Percentiles rank a stretch among this genome's conserved stretches.
phyloP scores from a whole-genome alignment of 30 jellyfish, hydroid and myxozoan genomes.

The Morbakka virulenta region DNA sequence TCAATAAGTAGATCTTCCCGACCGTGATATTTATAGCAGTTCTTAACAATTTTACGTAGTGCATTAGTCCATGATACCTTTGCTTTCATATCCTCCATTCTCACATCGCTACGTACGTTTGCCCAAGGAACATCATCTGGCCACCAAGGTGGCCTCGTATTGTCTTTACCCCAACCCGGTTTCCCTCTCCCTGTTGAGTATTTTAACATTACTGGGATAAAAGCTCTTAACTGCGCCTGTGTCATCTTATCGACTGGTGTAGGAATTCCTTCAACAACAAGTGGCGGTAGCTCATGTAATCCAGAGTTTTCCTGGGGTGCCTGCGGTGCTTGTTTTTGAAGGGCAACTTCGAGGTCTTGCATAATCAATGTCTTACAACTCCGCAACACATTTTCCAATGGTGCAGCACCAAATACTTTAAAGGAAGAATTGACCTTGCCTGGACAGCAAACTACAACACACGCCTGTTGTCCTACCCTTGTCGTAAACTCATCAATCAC shows the following conservation, averaged over 20 bases:
- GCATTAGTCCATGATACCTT: slow-evolving; percentile 98
- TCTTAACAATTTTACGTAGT: slow-evolving; percentile 77
- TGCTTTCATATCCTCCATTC: slow-evolving; percentile 87
- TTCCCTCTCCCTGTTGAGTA: slow-evolving; percentile 98
- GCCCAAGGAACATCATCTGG: slow-evolving; percentile 99
- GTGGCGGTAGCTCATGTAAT: slow-evolving; percentile 94
- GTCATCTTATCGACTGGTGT: slow-evolving; percentile 99
- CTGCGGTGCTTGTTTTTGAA: slow-evolving; percentile 89
- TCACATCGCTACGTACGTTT: slow-evolving; percentile 96
- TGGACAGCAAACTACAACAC: slow-evolving; percentile 97
- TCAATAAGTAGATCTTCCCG: slow-evolving; percentile 87
- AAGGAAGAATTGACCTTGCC: slow-evolving; percentile 91
- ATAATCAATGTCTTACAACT: slow-evolving; percentile 76
- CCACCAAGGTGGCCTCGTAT: slow-evolving; percentile 99
- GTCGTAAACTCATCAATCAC: slow-evolving; percentile 91
- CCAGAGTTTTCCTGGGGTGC: slow-evolving; percentile 87
- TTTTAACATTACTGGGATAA: slow-evolving; percentile 96
- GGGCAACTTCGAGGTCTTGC: slow-evolving; percentile 90
- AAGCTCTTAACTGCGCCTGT: slow-evolving; percentile 98
- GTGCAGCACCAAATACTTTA: slow-evolving; percentile 98
- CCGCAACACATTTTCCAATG: slow-evolving; percentile 84
- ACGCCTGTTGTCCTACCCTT: slow-evolving; percentile 98
- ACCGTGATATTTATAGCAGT: slow-evolving; percentile 92
- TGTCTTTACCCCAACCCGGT: slow-evolving; percentile 99
- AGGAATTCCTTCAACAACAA: slow-evolving; percentile 98